Evolutionary conservation across 1,140 invertebrate genomes (phyloP), one percentile per base, ranked within the genome.

Genomic region (Dreissena polymorpha): DNA sequence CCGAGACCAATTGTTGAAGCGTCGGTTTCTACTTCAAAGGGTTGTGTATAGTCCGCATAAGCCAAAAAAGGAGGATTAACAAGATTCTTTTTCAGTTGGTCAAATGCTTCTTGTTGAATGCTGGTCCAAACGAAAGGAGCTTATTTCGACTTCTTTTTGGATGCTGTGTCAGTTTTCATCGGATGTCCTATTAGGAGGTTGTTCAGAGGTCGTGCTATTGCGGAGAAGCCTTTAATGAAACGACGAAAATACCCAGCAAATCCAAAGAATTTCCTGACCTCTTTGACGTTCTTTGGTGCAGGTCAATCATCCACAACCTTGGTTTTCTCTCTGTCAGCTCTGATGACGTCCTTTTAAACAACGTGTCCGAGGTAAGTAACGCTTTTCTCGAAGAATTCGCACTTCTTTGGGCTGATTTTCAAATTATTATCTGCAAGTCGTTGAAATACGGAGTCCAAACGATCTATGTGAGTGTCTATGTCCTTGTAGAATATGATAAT

Each of bases 151-250:
- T 68, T 68, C 29, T 25, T 68, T 25, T 68, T 68, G 14, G 65
- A 68, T 21, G 65, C 23, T 68, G 16, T n/a, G n/a, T n/a, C n/a
- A n/a, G n/a, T 25, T 68, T 68, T 68, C 39, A 23, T 5, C 23
- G 65, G 65, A 25, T 68, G 65, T 16, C 65, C 65, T 10, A n/a
- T 68, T 27, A 68, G 65, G 23, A 68, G 65, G 65, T 68, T 68
- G 23, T 68, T 39, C 39, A 39, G 39, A 39, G 39, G 39, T 39
- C 39, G 39, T 8, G 39, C 39, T 39, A 39, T 39, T 68, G 16
- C 16, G 29, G 16, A 25, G 65, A 21, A 18, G 12, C 16, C 16
- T 25, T 21, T 21, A 14, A 21, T 18, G 29, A 21, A 25, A 16
- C 23, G 16, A 2, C 65, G 23, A 29, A 68, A 68, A 10, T 68